Conservation (phyloP, 2,113 vertebrate species). For the Sphyrna mokarran region DNA sequence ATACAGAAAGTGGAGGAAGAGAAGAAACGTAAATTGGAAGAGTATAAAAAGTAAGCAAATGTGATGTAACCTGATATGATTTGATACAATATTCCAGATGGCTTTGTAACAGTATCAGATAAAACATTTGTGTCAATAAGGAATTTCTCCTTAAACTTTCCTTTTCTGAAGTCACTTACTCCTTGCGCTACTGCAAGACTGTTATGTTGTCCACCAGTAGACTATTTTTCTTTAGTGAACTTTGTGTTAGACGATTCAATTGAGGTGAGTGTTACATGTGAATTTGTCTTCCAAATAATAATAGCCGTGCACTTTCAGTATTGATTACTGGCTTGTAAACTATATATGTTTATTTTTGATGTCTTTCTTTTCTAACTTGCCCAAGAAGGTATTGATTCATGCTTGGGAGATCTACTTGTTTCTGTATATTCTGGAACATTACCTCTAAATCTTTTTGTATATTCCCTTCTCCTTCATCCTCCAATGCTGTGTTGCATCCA, state of each 20-base stretch:
- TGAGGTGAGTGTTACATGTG: neutral
- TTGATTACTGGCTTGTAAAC: neutral
- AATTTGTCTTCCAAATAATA: neutral
- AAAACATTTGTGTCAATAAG: too few species aligned
- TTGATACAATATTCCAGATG: neutral
- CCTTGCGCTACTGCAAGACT: neutral
- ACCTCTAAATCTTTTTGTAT: too few species aligned
- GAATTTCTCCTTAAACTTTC: neutral
- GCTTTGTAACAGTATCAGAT: neutral
- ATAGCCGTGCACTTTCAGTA: too few species aligned
- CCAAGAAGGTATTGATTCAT: neutral
- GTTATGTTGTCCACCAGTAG: neutral
- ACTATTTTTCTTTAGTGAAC: neutral
- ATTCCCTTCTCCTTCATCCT: too few species aligned
- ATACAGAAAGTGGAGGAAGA: conserved; percentile 83
- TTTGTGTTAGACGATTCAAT: too few species aligned
- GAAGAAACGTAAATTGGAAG: conserved; percentile 70
- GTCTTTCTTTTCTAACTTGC: neutral
- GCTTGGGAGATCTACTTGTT: neutral
- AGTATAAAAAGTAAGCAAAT: conserved; percentile 68
- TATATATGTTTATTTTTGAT: neutral
- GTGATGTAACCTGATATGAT: neutral
- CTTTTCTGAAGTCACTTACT: neutral
- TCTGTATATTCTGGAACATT: too few species aligned
- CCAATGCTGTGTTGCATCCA: neutral